Evolutionary conservation across 1,140 invertebrate species (phyloP).

Genomic region (Maniola jurtina): DNA sequence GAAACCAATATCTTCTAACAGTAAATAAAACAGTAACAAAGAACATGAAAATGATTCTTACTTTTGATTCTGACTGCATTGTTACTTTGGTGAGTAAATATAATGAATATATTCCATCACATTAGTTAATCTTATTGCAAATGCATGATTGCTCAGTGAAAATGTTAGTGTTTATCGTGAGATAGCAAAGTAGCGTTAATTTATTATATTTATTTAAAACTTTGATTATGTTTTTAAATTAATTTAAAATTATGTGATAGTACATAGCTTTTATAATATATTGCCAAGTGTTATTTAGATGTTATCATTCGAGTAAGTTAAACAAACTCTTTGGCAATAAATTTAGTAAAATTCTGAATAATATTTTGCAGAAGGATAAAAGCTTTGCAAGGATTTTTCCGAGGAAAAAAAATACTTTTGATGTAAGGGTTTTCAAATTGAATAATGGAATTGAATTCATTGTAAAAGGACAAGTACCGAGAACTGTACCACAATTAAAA

Average conservation of each 20-base stretch:
- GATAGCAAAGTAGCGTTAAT: too few species aligned
- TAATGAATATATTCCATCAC: background rate
- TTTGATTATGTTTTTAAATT: too few species aligned
- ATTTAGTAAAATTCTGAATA: background rate
- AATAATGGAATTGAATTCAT: background rate
- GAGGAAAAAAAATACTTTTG: background rate
- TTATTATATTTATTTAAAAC: too few species aligned
- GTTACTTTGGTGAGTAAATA: conserved; percentile 6
- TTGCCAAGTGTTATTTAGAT: too few species aligned
- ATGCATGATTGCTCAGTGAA: too few species aligned
- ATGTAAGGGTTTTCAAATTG: background rate
- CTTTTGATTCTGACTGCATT: background rate
- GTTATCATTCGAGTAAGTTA: too few species aligned
- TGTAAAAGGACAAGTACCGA: background rate
- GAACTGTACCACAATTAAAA: background rate
- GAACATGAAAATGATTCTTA: background rate
- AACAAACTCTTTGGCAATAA: too few species aligned
- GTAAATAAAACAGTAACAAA: conserved; percentile 3
- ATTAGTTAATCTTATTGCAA: too few species aligned
- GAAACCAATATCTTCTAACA: background rate
- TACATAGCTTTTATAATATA: too few species aligned
- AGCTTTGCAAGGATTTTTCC: conserved; percentile 4
- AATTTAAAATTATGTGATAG: too few species aligned
- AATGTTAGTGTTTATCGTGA: too few species aligned
- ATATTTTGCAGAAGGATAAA: conserved; percentile 1